phyloP scores from a whole-genome alignment of 1,140 invertebrate genomes.

The Orchesella cincta region DNA sequence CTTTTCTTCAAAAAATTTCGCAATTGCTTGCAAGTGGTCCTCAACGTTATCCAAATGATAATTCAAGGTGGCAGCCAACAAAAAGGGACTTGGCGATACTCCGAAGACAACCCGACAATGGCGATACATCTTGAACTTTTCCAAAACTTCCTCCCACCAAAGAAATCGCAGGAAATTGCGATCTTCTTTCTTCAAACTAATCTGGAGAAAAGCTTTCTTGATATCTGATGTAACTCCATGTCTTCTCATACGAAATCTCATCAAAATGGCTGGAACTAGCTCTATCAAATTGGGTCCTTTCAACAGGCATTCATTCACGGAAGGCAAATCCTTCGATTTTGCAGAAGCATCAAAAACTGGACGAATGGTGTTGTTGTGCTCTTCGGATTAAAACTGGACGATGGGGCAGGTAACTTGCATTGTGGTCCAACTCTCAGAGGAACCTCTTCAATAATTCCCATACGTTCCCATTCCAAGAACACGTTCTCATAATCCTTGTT shows the following conservation, averaged over 20 bases:
- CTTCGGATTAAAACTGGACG: not conserved
- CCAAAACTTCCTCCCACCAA: too few species aligned
- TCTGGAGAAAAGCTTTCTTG: slow-evolving; percentile 30
- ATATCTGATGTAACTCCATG: slow-evolving; percentile 31
- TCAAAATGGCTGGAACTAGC: slow-evolving; percentile 15
- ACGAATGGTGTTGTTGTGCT: slow-evolving; percentile 54
- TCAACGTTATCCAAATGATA: slow-evolving; percentile 5
- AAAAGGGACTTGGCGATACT: slow-evolving; percentile 31
- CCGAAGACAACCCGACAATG: slow-evolving; percentile 34
- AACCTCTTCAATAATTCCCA: slow-evolving; percentile 42
- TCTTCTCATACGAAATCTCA: slow-evolving; percentile 3
- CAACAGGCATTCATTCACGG: slow-evolving; percentile 54
- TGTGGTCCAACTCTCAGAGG: not conserved
- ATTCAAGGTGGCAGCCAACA: slow-evolving; percentile 9
- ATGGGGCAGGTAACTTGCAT: slow-evolving; percentile 9
- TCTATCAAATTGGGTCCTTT: slow-evolving; percentile 29
- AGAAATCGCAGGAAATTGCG: slow-evolving; percentile 27
- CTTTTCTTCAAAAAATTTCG: not conserved
- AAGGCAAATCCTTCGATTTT: slow-evolving; percentile 50
- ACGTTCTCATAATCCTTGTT: not conserved
- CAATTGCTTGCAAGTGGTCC: too few species aligned
- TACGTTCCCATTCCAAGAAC: slow-evolving; percentile 25
- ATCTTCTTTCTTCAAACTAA: not conserved
- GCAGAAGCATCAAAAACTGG: slow-evolving; percentile 37
- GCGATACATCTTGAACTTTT: too few species aligned